Base-by-base conservation (phyloP, 2,797 vertebrate species). In the Trematomus bernacchii region DNA sequence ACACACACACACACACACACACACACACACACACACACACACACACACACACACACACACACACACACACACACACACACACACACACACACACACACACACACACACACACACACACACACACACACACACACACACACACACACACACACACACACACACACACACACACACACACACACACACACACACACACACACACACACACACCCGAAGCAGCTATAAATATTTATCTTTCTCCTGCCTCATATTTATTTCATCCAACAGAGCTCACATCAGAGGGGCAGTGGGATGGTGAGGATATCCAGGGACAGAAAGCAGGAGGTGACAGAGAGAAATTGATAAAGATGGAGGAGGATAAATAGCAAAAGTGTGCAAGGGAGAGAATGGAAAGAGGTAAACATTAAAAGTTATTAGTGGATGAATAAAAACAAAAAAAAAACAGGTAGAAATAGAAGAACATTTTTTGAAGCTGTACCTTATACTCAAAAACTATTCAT, bases 181-280 rank as follows among this genome's bases (percentile, higher is more conserved):
- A n/a, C 59, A 58, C 64, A 44, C 48, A 51, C 9, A n/a, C 16
- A 59, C 27, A 27, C 27, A 27, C 27, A 27, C 23, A 27, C 27
- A 57, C 53, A 43, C 43, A 23, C 27, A 55, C 53, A 47, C 71
- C 71, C n/a, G 43, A 64, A 89, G 87, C 78, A 70, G 80, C 67
- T 85, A 94, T 94, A 87, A 92, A 95, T 94, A 94, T 94, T 94
- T 86, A 94, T 92, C 82, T 59, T 66, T 83, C 82, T 81, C 71
- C 73, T 11, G 73, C 84, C 92, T 93, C 90, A 92, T 94, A 89
- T 93, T 94, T 93, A 92, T 93, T 95, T 94, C 84, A 94, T 91
- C 74, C 83, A 83, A 75, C 73, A 80, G 85, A 83, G 85, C 80
- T 87, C 72, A 81, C 91, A 92, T 89, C 87, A 87, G 87, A 91